Percentiles rank a stretch among this genome's conserved stretches.
These are phyloP conservation scores for Oryzaephilus surinamensis DNA, from an alignment of 1,140 invertebrate species.

Conservation along the genomic window DNA sequence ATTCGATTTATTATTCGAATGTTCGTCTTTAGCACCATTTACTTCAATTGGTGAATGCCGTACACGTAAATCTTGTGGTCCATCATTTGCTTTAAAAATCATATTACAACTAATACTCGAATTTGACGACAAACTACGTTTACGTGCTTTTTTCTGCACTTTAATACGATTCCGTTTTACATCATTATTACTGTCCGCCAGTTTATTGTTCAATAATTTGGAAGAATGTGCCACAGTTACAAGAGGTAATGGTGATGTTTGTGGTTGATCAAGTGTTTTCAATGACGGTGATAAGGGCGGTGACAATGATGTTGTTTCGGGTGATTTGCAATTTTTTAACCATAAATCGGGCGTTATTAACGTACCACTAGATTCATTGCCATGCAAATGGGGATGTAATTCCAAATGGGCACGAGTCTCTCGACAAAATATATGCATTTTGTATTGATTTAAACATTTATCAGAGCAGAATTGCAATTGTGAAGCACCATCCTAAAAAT, in stretches of 20 bases:
- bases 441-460: constrained; percentile 89
- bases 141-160: constrained; percentile 37
- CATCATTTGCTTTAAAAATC: too few species aligned
- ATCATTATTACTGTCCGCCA: constrained; percentile 8
- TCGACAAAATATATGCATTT: constrained; percentile 90
- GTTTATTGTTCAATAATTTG: constrained; percentile 34
- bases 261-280: constrained; percentile 8
- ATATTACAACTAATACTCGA: too few species aligned
- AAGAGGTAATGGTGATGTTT: constrained; percentile 39
- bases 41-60: constrained; percentile 19
- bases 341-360: constrained; percentile 82
- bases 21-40: constrained; percentile 28
- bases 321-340: constrained; percentile 64
- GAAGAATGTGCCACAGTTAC: constrained; percentile 48
- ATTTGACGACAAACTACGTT: constrained; percentile 24
- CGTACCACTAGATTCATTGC: constrained; percentile 33
- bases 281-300: constrained; percentile 29
- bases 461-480: constrained; percentile 76
- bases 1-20: constrained; percentile 5
- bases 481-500: constrained; percentile 58
- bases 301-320: constrained; percentile 41
- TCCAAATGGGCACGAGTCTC: constrained; percentile 83
- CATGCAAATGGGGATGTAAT: constrained; percentile 60
- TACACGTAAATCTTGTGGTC: constrained; percentile 31
- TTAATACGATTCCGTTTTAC: constrained; percentile 38